Conservation (phyloP, 2,797 vertebrate genomes). For the Ceryle rudis region DNA sequence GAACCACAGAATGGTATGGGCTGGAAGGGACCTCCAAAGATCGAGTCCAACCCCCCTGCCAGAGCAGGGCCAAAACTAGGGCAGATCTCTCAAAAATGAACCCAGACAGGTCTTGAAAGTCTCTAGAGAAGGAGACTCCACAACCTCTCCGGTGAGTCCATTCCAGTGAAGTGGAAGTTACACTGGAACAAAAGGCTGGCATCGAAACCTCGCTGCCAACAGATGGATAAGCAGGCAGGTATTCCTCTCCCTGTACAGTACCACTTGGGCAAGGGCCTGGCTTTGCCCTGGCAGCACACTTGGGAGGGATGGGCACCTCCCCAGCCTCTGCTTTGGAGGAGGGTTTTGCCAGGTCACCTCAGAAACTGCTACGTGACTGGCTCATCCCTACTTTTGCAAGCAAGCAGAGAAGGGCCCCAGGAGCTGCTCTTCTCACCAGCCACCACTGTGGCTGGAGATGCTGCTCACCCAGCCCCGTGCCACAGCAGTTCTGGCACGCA, state of each 20-base stretch:
- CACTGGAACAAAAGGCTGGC: background rate
- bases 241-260: accelerated
- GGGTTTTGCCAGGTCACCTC: background rate
- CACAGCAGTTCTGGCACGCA: background rate
- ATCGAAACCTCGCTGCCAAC: background rate
- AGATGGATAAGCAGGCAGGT: background rate
- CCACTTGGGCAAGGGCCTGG: background rate
- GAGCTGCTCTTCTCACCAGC: background rate
- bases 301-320: background rate
- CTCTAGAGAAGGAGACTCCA: too few relatives aligned
- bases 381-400: background rate
- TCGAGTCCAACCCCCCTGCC: too few relatives aligned
- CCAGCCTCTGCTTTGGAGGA: background rate
- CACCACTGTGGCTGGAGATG: background rate
- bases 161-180: background rate
- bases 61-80: too few relatives aligned
- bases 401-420: too few relatives aligned
- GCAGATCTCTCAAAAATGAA: too few relatives aligned
- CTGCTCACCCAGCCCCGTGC: background rate
- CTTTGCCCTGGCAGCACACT: background rate
- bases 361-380: background rate
- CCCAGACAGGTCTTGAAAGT: too few relatives aligned
- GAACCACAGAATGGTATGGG: background rate
- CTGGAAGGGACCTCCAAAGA: too few relatives aligned
- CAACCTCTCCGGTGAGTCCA: too few relatives aligned